Evolutionary conservation across 2,888 invertebrate genomes (phyloP), one percentile per base, ranked within the genome.

Genomic region (Odontomyia ornata): DNA sequence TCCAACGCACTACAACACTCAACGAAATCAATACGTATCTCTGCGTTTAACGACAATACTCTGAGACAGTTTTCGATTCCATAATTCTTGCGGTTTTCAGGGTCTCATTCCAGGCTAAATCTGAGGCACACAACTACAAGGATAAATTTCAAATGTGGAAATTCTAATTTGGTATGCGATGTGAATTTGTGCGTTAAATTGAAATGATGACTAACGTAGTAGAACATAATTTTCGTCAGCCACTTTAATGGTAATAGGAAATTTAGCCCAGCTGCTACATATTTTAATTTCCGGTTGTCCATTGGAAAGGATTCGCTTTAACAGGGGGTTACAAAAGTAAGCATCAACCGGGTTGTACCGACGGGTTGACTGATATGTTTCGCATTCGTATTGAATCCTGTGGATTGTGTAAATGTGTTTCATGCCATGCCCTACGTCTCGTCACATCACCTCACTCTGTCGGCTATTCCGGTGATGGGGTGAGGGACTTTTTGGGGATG

Each of bases 261-360:
- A 73, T 73, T 73, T 36, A 60, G 18, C 25, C 4, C 36, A 57
- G 30, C 72, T 72, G 30, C 21, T 57, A 28, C 30, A 30, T 56
- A 28, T 52, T 72, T 72, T 57, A 72, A 72, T 72, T 72, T 72
- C 72, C 72, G 72, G 72, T 56, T 72, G 72, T 72, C 72, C 72
- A 72, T 30, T 30, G 56, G 56, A 69, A 46, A 25, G 46, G 69
- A 69, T 69, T 2, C 47, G 7, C 13, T 13, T 18, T 52, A 18
- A 4, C 52, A 52, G 13, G 52, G 15, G 36, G n/a, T n/a, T 9
- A 52, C 52, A 18, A 52, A 4, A 52, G 52, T n/a, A n/a, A n/a
- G n/a, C n/a, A n/a, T n/a, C n/a, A n/a, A n/a, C 15, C 52, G 52
- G 52, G 7, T 4, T 9, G 13, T 52, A 15, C 52, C 52, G 52